Conservation (phyloP, 2,797 vertebrate genomes). For the Garrulus glandarius region DNA sequence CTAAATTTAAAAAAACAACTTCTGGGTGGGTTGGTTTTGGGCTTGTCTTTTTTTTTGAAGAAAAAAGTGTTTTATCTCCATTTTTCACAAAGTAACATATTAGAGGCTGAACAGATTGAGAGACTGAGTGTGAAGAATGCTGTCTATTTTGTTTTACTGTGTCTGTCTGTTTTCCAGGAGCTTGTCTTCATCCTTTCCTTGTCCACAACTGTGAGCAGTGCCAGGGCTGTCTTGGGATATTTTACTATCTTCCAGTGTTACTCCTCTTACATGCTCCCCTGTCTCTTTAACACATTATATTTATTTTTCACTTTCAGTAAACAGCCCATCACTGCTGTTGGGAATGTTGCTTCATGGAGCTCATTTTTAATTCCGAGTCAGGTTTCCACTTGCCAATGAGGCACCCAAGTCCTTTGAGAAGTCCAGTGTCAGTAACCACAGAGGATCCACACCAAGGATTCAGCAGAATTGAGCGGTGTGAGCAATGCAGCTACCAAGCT, state of each 20-base stretch:
- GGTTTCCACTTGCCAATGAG: neutral
- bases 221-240: neutral
- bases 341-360: neutral
- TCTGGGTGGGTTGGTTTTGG: neutral
- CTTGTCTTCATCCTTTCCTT: neutral
- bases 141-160: neutral
- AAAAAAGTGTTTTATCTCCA: neutral
- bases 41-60: neutral
- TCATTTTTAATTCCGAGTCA: neutral
- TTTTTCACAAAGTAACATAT: neutral
- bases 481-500: accelerated
- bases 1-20: neutral
- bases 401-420: neutral
- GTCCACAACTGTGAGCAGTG: neutral
- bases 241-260: neutral
- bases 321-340: neutral
- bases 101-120: neutral
- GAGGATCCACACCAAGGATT: neutral
- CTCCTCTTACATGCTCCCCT: neutral
- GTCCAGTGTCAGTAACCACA: neutral
- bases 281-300: neutral
- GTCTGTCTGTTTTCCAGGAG: neutral
- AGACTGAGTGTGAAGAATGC: neutral
- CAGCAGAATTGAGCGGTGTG: neutral
- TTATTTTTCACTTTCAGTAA: neutral